A percentile compares a stretch with the other conserved stretches of the same genome.
Evolutionary conservation across 2,113 vertebrate genomes (phyloP).

Genomic region (Percina caprodes): DNA sequence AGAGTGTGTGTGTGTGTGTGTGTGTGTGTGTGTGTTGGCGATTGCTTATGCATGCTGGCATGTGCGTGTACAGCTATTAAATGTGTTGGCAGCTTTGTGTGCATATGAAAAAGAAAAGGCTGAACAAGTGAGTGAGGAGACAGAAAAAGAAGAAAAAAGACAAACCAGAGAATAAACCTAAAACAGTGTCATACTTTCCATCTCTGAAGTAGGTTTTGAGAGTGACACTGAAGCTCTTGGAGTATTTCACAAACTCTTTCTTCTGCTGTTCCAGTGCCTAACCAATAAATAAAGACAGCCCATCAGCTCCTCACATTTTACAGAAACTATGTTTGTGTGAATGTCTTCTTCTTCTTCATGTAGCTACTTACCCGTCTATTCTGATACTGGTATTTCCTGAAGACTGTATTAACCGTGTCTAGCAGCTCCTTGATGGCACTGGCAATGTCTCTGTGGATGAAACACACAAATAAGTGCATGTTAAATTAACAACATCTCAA

Average conservation of each 20-base stretch:
- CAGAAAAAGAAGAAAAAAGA: slow-evolving; percentile 76
- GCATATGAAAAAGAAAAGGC: neutral
- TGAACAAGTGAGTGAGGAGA: slow-evolving; percentile 29
- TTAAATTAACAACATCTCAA: slow-evolving; percentile 19
- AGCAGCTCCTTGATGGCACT: slow-evolving; percentile 98
- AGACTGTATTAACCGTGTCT: slow-evolving; percentile 96
- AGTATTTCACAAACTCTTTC: slow-evolving; percentile 99
- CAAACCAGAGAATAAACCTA: slow-evolving; percentile 35
- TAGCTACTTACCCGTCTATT: slow-evolving; percentile 87
- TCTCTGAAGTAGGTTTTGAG: slow-evolving; percentile 99
- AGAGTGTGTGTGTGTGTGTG: slow-evolving; percentile 9
- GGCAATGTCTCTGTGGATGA: slow-evolving; percentile 90
- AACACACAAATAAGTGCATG: slow-evolving; percentile 10
- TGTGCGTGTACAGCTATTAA: neutral
- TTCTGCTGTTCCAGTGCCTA: slow-evolving; percentile 97
- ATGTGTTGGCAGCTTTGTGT: slow-evolving; percentile 14
- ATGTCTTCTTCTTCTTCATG: slow-evolving; percentile 6
- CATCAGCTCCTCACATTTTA: slow-evolving; percentile 59
- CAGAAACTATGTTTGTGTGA: slow-evolving; percentile 20
- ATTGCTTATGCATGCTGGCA: neutral
- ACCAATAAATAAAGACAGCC: slow-evolving; percentile 69
- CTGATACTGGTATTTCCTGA: slow-evolving; percentile 96
- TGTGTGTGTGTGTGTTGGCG: slow-evolving; percentile 7
- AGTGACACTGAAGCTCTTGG: slow-evolving; percentile 98
- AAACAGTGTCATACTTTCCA: slow-evolving; percentile 90